Percentiles rank a stretch among this genome's conserved stretches.
Evolutionary conservation across 1,140 invertebrate species (phyloP).

Genomic region (Drosophila nasuta): DNA sequence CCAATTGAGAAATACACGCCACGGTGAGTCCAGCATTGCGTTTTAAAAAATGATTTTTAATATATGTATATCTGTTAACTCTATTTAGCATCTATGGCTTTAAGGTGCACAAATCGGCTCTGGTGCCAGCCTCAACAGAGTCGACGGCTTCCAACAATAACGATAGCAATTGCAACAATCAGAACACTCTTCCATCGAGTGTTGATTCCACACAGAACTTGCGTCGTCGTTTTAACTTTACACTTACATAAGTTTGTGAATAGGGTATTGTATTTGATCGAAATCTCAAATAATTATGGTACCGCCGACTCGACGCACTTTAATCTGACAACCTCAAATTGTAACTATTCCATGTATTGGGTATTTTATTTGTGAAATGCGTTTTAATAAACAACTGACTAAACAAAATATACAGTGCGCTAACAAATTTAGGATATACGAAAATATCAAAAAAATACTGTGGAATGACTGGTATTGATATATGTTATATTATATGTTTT

Average conservation of each 20-base stretch:
- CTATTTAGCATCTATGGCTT: slow-evolving; percentile 33
- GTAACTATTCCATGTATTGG: too few species aligned
- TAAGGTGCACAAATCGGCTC: slow-evolving; percentile 27
- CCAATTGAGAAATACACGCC: slow-evolving; percentile 25
- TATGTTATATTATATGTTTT: too few species aligned
- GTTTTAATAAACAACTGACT: too few species aligned
- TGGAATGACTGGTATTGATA: too few species aligned
- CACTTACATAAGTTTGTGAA: background rate
- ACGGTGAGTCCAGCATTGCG: slow-evolving; percentile 16
- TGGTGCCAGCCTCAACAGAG: background rate
- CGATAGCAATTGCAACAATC: background rate
- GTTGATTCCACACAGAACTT: background rate
- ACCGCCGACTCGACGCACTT: too few species aligned
- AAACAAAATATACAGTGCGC: too few species aligned
- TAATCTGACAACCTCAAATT: too few species aligned
- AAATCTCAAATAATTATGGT: background rate
- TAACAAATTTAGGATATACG: too few species aligned
- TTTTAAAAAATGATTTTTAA: background rate
- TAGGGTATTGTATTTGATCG: background rate
- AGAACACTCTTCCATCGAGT: background rate
- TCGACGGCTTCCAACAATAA: background rate
- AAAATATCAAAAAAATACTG: too few species aligned
- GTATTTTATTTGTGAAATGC: too few species aligned
- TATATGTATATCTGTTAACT: background rate
- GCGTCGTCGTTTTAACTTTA: slow-evolving; percentile 8